Conservation (phyloP, 1,140 invertebrate species). For the Achroia grisella region DNA sequence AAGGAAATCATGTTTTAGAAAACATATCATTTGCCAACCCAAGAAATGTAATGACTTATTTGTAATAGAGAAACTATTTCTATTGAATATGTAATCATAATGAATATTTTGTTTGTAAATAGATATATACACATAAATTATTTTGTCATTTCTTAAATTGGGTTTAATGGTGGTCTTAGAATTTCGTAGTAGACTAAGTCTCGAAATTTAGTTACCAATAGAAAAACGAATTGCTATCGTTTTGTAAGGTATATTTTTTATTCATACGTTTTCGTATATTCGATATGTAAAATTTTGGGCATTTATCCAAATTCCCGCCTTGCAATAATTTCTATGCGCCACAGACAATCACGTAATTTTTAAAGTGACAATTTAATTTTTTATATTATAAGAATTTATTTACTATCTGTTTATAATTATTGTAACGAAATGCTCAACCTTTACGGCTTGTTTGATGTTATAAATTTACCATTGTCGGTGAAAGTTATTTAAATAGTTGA, state of each 20-base stretch:
- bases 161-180: background rate
- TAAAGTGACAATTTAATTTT: too few relatives aligned
- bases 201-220: background rate
- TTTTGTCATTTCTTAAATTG: background rate
- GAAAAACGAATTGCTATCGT: background rate
- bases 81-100: background rate
- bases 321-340: too few relatives aligned
- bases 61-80: too few relatives aligned
- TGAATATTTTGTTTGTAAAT: background rate
- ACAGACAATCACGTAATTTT: too few relatives aligned
- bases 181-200: background rate
- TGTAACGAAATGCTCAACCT: slow-evolving; percentile 28
- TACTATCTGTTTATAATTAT: too few relatives aligned
- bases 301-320: too few relatives aligned
- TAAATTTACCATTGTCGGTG: slow-evolving; percentile 28
- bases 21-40: background rate
- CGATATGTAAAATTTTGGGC: too few relatives aligned
- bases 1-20: background rate
- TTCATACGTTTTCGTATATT: too few relatives aligned
- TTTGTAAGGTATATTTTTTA: too few relatives aligned
- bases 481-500: slow-evolving; percentile 26
- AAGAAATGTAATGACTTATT: background rate
- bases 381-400: too few relatives aligned
- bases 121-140: background rate
- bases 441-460: slow-evolving; percentile 18